A percentile compares a stretch with the other conserved stretches of the same genome.
Evolutionary conservation across 2,888 invertebrate species (phyloP).

Genomic region (Parnassius apollo): DNA sequence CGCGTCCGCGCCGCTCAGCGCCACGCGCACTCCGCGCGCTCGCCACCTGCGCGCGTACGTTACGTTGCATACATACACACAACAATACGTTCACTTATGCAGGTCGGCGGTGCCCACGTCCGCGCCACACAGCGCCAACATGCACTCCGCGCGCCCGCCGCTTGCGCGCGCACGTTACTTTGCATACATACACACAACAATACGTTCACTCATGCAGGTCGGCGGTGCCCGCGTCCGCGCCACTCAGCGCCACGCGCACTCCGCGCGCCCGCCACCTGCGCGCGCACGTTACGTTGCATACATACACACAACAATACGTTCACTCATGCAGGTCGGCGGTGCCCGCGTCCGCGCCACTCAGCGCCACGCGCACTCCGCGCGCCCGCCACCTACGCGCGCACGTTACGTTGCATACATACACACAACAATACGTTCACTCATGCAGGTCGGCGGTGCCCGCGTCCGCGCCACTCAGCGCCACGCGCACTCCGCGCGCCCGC

Average conservation of each 20-base stretch:
- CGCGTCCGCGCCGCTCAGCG: conserved; percentile 76
- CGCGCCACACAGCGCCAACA: conserved; percentile 80
- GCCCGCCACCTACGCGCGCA: conserved; percentile 84
- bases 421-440: neutral
- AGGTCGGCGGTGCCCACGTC: too few species aligned
- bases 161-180: conserved; percentile 79
- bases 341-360: conserved; percentile 74
- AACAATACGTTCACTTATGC: neutral
- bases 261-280: conserved; percentile 82
- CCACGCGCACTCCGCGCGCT: conserved; percentile 82
- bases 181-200: neutral
- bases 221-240: conserved; percentile 47
- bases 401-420: conserved; percentile 42
- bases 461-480: conserved; percentile 80
- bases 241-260: conserved; percentile 83
- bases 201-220: conserved; percentile 28
- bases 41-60: conserved; percentile 84
- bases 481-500: conserved; percentile 83
- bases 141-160: conserved; percentile 83
- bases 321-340: conserved; percentile 36
- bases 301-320: neutral
- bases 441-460: conserved; percentile 40
- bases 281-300: conserved; percentile 74
- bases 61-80: neutral
- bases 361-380: conserved; percentile 82